Evolutionary conservation across 2,797 vertebrate genomes (phyloP).

Genomic region (Ctenopoma kingsleyae): DNA sequence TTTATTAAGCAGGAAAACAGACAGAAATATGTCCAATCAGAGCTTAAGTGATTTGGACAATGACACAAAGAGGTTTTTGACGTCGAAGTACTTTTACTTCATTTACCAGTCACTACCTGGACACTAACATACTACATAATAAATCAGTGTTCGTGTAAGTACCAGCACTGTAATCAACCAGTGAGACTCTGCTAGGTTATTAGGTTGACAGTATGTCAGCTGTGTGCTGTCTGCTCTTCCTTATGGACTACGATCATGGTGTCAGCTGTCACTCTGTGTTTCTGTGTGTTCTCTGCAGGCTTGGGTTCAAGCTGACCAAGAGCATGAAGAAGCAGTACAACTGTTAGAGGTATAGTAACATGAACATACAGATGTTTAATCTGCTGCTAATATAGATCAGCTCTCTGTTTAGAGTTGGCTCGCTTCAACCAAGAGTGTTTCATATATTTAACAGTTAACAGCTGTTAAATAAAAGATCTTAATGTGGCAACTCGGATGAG

Average conservation of each 20-base stretch:
- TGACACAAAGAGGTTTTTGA: conserved; percentile 1
- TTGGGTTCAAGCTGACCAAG: conserved; percentile 91
- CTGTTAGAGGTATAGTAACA: conserved; percentile 88
- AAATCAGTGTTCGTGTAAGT: conserved; percentile 33
- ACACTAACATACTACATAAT: conserved; percentile 20
- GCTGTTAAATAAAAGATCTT: too few species aligned
- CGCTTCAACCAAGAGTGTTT: not conserved
- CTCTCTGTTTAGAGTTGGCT: not conserved
- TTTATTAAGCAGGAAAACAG: conserved; percentile 16
- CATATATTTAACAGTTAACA: not conserved
- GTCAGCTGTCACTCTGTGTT: conserved; percentile 72
- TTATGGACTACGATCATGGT: conserved; percentile 58
- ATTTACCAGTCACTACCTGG: not conserved
- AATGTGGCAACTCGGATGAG: not conserved
- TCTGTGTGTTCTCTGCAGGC: conserved; percentile 78
- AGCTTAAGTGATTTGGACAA: conserved; percentile 1
- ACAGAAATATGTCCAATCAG: not conserved
- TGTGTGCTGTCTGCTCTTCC: conserved; percentile 47
- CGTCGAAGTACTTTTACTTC: not conserved
- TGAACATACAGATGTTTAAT: not conserved
- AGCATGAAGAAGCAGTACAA: conserved; percentile 90
- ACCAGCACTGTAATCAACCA: conserved; percentile 51
- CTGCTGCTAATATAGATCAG: not conserved
- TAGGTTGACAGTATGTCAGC: conserved; percentile 68
- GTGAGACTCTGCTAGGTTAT: conserved; percentile 42